Percentiles rank a stretch among this genome's conserved stretches.
These are phyloP conservation scores for Chouioia cunea DNA, from an alignment of 2,888 invertebrate species.

Conservation along the genomic window DNA sequence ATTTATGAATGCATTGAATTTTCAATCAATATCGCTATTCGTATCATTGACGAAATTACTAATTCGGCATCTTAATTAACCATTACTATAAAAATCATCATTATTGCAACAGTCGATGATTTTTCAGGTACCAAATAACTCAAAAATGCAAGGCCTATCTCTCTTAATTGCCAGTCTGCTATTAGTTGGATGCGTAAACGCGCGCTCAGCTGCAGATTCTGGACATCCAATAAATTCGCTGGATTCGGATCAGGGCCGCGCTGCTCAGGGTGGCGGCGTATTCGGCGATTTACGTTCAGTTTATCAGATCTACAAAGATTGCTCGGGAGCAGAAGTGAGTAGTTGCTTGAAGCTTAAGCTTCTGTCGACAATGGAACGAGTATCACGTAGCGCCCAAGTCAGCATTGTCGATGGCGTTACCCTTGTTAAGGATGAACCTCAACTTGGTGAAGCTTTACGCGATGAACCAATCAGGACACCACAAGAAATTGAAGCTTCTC, in stretches of 20 bases:
- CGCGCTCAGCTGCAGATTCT: slow-evolving; percentile 54
- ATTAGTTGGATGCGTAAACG: slow-evolving; percentile 3
- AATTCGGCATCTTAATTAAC: too few species aligned
- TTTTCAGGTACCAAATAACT: slow-evolving; percentile 10
- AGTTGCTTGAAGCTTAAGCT: slow-evolving; percentile 85
- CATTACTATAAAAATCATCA: too few species aligned
- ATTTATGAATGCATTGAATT: not conserved
- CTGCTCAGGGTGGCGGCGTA: slow-evolving; percentile 52
- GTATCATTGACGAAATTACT: not conserved
- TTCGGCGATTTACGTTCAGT: slow-evolving; percentile 80
- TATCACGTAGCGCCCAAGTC: slow-evolving; percentile 75
- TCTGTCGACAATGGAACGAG: slow-evolving; percentile 81
- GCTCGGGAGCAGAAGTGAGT: slow-evolving; percentile 75
- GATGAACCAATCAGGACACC: slow-evolving; percentile 71
- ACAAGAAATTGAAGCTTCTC: slow-evolving; percentile 77
- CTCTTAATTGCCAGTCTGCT: slow-evolving; percentile 21
- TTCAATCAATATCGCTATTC: not conserved
- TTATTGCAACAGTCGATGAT: not conserved
- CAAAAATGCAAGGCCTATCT: slow-evolving; percentile 23
- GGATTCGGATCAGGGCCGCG: slow-evolving; percentile 59
- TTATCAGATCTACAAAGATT: slow-evolving; percentile 86
- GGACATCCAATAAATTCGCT: slow-evolving; percentile 46
- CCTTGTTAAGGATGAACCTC: slow-evolving; percentile 75
- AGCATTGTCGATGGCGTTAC: slow-evolving; percentile 81
- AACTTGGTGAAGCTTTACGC: slow-evolving; percentile 51